phyloP scores from a whole-genome alignment of 2,113 vertebrate species.

The mouse (Mus musculus) region DNA sequence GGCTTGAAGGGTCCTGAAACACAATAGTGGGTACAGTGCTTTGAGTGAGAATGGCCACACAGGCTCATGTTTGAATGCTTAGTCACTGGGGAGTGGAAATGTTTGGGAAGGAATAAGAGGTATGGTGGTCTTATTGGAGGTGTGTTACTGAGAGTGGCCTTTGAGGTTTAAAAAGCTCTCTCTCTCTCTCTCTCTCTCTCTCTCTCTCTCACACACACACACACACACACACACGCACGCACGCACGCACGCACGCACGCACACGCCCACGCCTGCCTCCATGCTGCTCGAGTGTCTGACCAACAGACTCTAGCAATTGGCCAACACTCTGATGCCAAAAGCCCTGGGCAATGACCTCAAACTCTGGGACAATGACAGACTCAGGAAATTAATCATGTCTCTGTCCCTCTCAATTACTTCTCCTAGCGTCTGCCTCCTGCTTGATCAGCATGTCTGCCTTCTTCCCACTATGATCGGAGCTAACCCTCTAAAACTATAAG shows the following conservation, averaged over 20 bases:
- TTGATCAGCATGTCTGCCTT: neutral
- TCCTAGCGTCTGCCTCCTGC: neutral
- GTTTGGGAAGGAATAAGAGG: neutral
- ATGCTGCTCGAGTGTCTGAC: constrained; percentile 81
- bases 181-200: no score
- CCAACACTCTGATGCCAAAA: rapidly evolving
- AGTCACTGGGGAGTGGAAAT: neutral
- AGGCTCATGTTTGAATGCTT: neutral
- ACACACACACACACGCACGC: no score
- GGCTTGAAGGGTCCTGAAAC: neutral
- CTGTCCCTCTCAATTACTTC: neutral
- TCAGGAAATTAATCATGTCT: neutral
- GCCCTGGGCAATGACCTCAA: neutral
- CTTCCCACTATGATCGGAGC: neutral
- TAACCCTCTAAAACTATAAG: neutral
- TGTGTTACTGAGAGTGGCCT: neutral
- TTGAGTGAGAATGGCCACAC: neutral
- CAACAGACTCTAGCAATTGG: constrained; percentile 78
- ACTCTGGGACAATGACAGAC: neutral
- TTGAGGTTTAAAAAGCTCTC: neutral
- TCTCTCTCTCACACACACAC: neutral
- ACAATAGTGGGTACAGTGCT: neutral
- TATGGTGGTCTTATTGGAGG: neutral
- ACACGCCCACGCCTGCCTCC: constrained; percentile 17
- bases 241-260: neutral